Percentiles rank a stretch among this genome's conserved stretches.
Evolutionary conservation across 2,113 vertebrate genomes (phyloP).

Genomic region (Hyla sarda): DNA sequence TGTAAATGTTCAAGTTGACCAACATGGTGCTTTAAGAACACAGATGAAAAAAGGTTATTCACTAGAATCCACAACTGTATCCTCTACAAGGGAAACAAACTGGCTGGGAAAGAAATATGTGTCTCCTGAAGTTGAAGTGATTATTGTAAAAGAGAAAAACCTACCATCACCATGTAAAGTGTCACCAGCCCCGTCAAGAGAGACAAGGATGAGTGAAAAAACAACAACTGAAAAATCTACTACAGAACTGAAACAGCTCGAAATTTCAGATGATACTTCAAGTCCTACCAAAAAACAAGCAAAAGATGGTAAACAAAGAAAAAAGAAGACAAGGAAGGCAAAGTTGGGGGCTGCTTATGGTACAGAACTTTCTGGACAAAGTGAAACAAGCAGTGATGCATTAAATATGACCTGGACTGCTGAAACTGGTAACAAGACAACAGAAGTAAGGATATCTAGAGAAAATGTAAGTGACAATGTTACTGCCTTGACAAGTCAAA

Average conservation of each 20-base stretch:
- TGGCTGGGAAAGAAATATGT: conserved; percentile 52
- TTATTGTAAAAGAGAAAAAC: conserved; percentile 63
- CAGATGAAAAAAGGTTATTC: conserved; percentile 57
- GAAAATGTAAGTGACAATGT: conserved; percentile 18
- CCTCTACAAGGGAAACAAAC: conserved; percentile 40
- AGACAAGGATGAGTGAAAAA: conserved; percentile 23
- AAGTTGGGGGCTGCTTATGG: background rate
- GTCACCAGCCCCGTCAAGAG: conserved; percentile 43
- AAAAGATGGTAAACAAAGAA: background rate
- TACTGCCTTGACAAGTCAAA: background rate
- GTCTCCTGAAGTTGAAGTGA: conserved; percentile 70
- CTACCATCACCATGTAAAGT: conserved; percentile 54
- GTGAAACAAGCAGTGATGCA: background rate
- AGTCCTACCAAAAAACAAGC: background rate
- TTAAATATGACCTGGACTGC: background rate
- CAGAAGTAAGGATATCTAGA: background rate
- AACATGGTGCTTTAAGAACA: conserved; percentile 3
- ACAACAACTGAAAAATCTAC: background rate
- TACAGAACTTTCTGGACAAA: background rate
- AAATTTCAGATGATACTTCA: background rate
- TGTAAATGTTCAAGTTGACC: conserved; percentile 25
- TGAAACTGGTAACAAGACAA: background rate
- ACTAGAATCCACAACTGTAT: conserved; percentile 58
- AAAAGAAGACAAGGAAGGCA: conserved; percentile 25
- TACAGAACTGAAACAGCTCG: background rate